Evolutionary conservation across 2,797 vertebrate species (phyloP), one percentile per base, ranked within the genome.

Genomic region (Gymnoscopelus braueri): DNA sequence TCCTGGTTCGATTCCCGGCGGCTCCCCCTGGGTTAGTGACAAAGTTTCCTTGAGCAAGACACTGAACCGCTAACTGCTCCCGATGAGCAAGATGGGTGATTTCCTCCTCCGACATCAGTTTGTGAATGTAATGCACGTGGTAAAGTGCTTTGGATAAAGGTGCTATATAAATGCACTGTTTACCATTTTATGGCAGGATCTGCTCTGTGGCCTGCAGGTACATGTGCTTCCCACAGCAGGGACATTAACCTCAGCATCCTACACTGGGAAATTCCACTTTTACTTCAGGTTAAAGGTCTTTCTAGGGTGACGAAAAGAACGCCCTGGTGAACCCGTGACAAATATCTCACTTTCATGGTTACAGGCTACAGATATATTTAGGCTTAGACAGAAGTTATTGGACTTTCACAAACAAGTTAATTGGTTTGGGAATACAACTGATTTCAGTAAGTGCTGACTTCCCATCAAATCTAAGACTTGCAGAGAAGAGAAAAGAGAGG

Each of bases 331-430:
- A 35, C 23, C 24, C 59, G 57, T 73, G 82, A 55, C 52, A 79
- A 71, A 83, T 72, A 52, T 73, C 71, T 79, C 72, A 60, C 19
- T 66, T 68, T 73, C 69, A 1, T 72, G 74, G 56, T 44, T 15
- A 67, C 72, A 61, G 62, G 23, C 9, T 14, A 26, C 72, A 29
- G 11, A 1, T 35, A 63, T 14, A 29, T 15, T n/a, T 52, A 10
- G 32, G 26, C 44, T 19, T 13, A n/a, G n/a, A 61, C 52, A 50
- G 13, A 51, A 11, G 53, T 29, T 29, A 1, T 64, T 2, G 9
- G 51, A 52, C 8, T 52, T 52, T 15, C 51, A 19, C 19, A 19
- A 19, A 19, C 19, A 19, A 19, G 19, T 19, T 67, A 48, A 63
- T 14, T 64, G 10, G 0, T 53, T 56, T 44, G 26, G 26, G 14